Percentiles rank a stretch among this genome's conserved stretches.
phyloP scores from a whole-genome alignment of 1,140 invertebrate genomes.

The Drosophila dunni region DNA sequence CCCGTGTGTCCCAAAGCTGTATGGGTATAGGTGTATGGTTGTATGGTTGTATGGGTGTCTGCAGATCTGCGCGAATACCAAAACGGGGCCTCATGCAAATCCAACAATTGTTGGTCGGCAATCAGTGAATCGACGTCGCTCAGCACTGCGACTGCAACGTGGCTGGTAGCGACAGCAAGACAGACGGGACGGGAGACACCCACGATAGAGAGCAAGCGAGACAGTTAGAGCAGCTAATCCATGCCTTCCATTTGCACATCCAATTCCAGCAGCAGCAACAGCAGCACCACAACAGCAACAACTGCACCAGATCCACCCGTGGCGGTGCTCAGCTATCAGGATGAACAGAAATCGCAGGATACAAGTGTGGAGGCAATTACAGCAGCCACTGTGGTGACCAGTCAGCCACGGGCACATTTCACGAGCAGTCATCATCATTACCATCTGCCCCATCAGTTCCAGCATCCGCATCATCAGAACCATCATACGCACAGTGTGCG shows the following conservation, averaged over 20 bases:
- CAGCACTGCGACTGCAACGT: slow-evolving; percentile 33
- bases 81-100: slow-evolving; percentile 36
- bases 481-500: slow-evolving; percentile 80
- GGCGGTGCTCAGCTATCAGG: slow-evolving; percentile 68
- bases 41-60: slow-evolving; percentile 22
- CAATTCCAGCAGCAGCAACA: slow-evolving; percentile 42
- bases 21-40: slow-evolving; percentile 7
- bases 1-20: slow-evolving; percentile 9
- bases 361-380: slow-evolving; percentile 6
- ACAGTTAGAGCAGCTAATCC: slow-evolving; percentile 15
- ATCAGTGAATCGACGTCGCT: slow-evolving; percentile 65
- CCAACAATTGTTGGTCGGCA: slow-evolving; percentile 19
- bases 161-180: neutral
- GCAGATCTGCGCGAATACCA: slow-evolving; percentile 54
- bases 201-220: neutral
- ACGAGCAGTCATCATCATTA: slow-evolving; percentile 81
- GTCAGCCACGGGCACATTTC: slow-evolving; percentile 68
- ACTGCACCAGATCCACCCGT: slow-evolving; percentile 30
- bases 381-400: slow-evolving; percentile 49
- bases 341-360: slow-evolving; percentile 55
- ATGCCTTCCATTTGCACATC: slow-evolving; percentile 43
- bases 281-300: slow-evolving; percentile 29
- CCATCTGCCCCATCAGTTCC: slow-evolving; percentile 81
- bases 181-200: neutral
- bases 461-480: slow-evolving; percentile 82